These are phyloP conservation scores for Megaceryle torquata DNA, from an alignment of 2,113 vertebrate genomes.

Conservation along the genomic window DNA sequence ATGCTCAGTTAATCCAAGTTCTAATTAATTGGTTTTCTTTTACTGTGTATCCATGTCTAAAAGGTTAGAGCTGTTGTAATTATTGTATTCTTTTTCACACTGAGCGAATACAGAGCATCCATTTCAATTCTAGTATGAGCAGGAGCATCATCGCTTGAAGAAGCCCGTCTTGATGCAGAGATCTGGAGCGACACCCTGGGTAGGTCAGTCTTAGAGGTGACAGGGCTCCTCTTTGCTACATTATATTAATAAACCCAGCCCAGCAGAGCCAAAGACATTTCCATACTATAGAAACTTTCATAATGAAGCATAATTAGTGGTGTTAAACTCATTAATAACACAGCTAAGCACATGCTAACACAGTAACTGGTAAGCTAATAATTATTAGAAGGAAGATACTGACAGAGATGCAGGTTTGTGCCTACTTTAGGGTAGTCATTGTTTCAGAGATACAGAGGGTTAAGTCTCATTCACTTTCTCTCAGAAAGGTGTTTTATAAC, in stretches of 20 bases:
- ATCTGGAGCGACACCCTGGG: background rate
- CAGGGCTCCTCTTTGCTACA: background rate
- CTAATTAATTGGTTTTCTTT: conserved; percentile 36
- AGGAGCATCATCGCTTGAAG: background rate
- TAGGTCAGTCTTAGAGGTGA: background rate
- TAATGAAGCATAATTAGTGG: background rate
- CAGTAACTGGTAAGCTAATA: background rate
- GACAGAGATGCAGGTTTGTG: background rate
- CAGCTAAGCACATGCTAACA: background rate
- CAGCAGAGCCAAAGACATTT: background rate
- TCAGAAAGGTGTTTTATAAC: background rate
- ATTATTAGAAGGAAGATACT: background rate
- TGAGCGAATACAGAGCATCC: background rate
- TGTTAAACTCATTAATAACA: background rate
- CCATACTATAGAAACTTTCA: background rate
- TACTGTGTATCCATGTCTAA: background rate
- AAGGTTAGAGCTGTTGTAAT: background rate
- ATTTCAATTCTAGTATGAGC: background rate
- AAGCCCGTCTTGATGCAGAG: background rate
- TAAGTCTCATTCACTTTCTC: background rate
- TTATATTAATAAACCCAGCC: background rate
- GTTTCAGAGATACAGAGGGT: background rate
- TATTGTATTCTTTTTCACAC: background rate
- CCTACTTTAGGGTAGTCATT: background rate
- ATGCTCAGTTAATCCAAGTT: conserved; percentile 6